Percentiles rank a stretch among this genome's conserved stretches.
Evolutionary conservation across 2,113 vertebrate species (phyloP).

Genomic region (Coreoperca whiteheadi): DNA sequence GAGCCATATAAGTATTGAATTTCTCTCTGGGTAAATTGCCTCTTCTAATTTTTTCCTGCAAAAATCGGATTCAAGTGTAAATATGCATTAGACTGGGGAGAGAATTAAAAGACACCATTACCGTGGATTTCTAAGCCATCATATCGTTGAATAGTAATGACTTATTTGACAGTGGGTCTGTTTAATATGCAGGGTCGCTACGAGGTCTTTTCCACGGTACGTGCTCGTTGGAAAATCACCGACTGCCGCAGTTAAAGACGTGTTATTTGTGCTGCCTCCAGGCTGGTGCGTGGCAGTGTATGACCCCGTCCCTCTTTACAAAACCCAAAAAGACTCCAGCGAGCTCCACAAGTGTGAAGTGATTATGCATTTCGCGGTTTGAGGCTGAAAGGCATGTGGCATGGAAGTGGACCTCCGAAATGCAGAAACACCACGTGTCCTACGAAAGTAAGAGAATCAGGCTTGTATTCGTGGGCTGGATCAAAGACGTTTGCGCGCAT

Average conservation of each 20-base stretch:
- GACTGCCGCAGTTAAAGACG: background rate
- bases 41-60: slow-evolving; percentile 35
- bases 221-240: slow-evolving; percentile 6
- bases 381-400: background rate
- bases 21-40: slow-evolving; percentile 20
- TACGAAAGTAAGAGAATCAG: background rate
- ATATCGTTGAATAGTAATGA: slow-evolving; percentile 23
- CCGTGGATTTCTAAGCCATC: slow-evolving; percentile 8
- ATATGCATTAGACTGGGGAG: slow-evolving; percentile 46
- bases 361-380: background rate
- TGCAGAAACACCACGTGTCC: background rate
- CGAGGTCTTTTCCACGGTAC: slow-evolving; percentile 9
- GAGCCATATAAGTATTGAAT: slow-evolving; percentile 20
- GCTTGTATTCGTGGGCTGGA: background rate
- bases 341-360: background rate
- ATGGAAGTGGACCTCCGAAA: too few species aligned
- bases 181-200: slow-evolving; percentile 46
- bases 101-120: slow-evolving; percentile 57
- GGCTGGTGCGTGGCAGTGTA: background rate
- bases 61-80: slow-evolving; percentile 40
- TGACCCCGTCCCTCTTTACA: background rate
- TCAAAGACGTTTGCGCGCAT: too few species aligned
- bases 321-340: slow-evolving; percentile 18
- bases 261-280: slow-evolving; percentile 12
- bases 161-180: slow-evolving; percentile 12